Base-by-base conservation (phyloP, 2,113 vertebrate species). In the Chaenocephalus aceratus region DNA sequence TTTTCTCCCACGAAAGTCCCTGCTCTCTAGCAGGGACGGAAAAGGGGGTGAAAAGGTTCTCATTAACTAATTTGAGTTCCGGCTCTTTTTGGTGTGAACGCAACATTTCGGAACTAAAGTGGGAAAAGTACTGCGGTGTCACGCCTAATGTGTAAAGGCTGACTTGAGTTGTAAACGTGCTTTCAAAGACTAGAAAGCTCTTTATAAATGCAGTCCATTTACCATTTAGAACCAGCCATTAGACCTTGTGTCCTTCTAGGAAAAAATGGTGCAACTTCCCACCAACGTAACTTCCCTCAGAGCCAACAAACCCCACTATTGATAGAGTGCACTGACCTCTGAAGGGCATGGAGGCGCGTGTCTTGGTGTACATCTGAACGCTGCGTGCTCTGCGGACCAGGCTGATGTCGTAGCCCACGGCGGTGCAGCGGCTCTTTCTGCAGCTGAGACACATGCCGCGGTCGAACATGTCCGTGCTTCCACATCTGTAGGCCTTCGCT, bases 391-490 rank as follows among this genome's bases (percentile, higher is more conserved):
- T 89, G 71, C 91, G 92, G 53, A 95, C 89, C 64, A 79, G 92
- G 86, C 75, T 90, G 80, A 92, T 85, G 80, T 87, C 75, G 12
- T 96, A 96, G 88, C 95, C 95, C 82, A 96, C 83, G 0, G 71
- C 89, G 88, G 94, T 95, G 87, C 95, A 96, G 81, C 91, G 91
- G 72, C 88, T 83, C 62, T 94, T 95, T 62, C 86, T 89, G 80
- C 95, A 96, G 46, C 61, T 92, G 59, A 96, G 94, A 65, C 95
- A 96, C 91, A 94, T 80, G 63, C 95, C 95, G 0, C 94, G 93
- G 82, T 95, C 71, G 6, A 96, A 96, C 79, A 88, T 82, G 1
- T 91, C 91, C 1, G 62, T 91, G 89, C 88, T 94, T 74, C 92
- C 68, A 0, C 95, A 96, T 8, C 93, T 85, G 83, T 95, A 95